Evolutionary conservation across 2,888 invertebrate species (phyloP).

Genomic region (Coelinius sp.): DNA sequence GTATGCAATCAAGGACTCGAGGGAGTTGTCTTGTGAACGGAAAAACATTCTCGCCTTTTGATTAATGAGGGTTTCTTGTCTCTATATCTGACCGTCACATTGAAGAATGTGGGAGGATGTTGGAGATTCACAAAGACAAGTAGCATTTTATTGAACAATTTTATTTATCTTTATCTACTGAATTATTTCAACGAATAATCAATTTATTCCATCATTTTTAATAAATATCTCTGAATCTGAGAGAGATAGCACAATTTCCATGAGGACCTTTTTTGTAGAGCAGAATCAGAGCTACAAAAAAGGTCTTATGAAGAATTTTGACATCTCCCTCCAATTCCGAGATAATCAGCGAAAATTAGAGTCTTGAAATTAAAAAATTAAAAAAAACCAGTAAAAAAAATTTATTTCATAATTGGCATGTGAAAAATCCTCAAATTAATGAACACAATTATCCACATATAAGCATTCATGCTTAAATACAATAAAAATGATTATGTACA

Average conservation of each 20-base stretch:
- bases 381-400: too few species aligned
- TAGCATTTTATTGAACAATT: background rate
- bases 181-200: background rate
- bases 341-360: too few species aligned
- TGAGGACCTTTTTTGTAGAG: too few species aligned
- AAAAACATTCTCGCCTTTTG: background rate
- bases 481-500: conserved; percentile 14
- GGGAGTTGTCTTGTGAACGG: background rate
- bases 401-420: background rate
- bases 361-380: too few species aligned
- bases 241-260: too few species aligned
- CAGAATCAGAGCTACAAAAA: too few species aligned
- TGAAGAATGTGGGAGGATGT: background rate
- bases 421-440: background rate
- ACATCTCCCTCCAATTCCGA: too few species aligned
- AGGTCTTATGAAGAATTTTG: too few species aligned
- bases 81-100: background rate
- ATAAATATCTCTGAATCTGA: background rate
- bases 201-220: background rate
- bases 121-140: background rate
- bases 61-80: background rate
- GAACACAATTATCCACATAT: conserved; percentile 1
- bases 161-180: background rate
- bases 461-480: background rate
- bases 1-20: conserved; percentile 1